Evolutionary conservation across 1,140 invertebrate genomes (phyloP), one percentile per base, ranked within the genome.

Genomic region (Trichonephila clavipes): DNA sequence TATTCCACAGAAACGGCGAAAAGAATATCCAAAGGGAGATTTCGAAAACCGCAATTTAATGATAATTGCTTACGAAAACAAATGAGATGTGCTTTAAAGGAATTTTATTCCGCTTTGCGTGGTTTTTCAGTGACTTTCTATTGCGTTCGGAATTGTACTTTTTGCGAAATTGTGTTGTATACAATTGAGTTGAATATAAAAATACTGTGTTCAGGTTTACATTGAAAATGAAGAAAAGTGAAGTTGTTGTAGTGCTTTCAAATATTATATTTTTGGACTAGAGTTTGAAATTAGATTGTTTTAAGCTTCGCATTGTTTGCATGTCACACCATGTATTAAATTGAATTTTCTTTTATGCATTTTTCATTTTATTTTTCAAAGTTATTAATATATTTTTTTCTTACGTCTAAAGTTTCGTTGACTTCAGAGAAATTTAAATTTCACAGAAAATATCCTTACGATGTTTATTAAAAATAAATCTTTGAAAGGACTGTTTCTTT

Each of bases 61-160:
- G 69, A 72, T 72, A 72, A 72, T 72, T 72, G 28, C 28, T 72
- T 72, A 72, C 69, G n/a, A 72, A 72, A 72, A 72, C 69, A 72
- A 72, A 34, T n/a, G 69, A 72, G 69, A 34, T 34, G 28, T 12
- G 24, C 34, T 40, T 72, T 72, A 72, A 72, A n/a, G 14, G 69
- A 18, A 72, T 72, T 72, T 72, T 28, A 72, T 72, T 72, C 69
- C 28, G n/a, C 7, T 72, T 72, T 72, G 24, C n/a, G 24, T 10
- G 10, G 69, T 14, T 72, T 72, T 34, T 72, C 34, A 40, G 34
- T 40, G 34, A 51, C 51, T 51, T 51, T 51, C 51, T 7, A 51
- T 51, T 51, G 10, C 3, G 14, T 72, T 16, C 12, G 24, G 69
- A 72, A 72, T 16, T 16, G 69, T 14, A 72, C n/a, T 72, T 72